Evolutionary conservation across 2,113 vertebrate species (phyloP), one percentile per base, ranked within the genome.

Genomic region (Eolophus roseicapilla): DNA sequence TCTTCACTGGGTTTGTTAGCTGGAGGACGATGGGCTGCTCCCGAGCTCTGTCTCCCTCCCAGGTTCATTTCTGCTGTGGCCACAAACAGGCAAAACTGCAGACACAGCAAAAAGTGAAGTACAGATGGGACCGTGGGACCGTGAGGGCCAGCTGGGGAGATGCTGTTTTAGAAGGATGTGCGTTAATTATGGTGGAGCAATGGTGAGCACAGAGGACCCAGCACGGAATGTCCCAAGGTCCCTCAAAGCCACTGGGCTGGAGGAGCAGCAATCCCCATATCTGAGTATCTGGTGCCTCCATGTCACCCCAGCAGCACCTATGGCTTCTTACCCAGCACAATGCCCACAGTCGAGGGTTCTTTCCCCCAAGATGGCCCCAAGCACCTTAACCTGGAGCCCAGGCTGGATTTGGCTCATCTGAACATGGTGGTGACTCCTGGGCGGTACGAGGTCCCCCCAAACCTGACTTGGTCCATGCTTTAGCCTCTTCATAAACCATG

Each of bases 261-360:
- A 62, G 50, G 46, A 71, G 37, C 5, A 6, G 33, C 6, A 68
- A 29, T 41, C 11, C 23, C 74, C 41, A 11, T 33, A 33, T 60
- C 62, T 64, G 82, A 62, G 71, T 20, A 60, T 17, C 59, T 2
- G 10, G 15, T 52, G 63, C 53, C 46, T 60, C 52, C 39, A 28
- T 4, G 3, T 3, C 28, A 2, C 28, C 67, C 62, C 88, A 80
- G 82, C 63, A 73, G 82, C 4, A 3, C 78, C 71, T 13, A 11
- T 2, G 2, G 39, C 53, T 76, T 79, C 7, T 17, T 29, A 14
- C 31, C 29, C 7, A 1, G 49, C 2, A 2, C 0, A 0, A 16
- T 21, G n/a, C 29, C 28, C 64, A 27, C 63, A 65, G 49, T 21
- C 3, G 3, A 63, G 39, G 27, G 4, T 19, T 82, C 10, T 0